A percentile compares a stretch with the other conserved stretches of the same genome.
phyloP scores from a whole-genome alignment of 2,888 invertebrate genomes.

The Pterobdella sp. region DNA sequence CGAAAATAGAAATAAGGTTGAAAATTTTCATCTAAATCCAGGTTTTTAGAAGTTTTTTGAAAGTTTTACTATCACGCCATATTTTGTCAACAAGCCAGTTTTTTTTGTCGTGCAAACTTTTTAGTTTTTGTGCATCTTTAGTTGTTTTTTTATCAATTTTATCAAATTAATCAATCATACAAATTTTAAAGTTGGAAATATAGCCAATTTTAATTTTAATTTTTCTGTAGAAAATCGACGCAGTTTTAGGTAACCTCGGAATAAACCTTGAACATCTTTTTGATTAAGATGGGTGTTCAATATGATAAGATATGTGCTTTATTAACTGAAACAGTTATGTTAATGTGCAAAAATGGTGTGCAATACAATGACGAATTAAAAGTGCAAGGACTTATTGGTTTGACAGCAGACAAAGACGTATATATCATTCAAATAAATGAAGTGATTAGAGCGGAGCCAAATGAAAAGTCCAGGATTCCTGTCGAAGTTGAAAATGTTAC shows the following conservation, averaged over 20 bases:
- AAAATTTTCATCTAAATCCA: neutral
- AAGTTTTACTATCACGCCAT: conserved; percentile 12
- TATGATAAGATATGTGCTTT: conserved; percentile 27
- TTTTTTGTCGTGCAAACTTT: conserved; percentile 9
- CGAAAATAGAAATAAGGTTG: neutral
- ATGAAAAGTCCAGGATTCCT: neutral
- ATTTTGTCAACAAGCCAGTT: neutral
- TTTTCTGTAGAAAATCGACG: conserved; percentile 3
- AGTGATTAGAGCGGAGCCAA: conserved; percentile 18
- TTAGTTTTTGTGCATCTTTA: neutral
- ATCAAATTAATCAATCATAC: no score
- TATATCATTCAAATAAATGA: conserved; percentile 26
- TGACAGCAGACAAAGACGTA: conserved; percentile 25
- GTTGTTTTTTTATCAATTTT: neutral
- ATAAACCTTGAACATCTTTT: neutral
- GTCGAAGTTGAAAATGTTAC: neutral
- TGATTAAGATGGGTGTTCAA: conserved; percentile 8
- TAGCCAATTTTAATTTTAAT: neutral
- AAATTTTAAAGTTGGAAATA: no score
- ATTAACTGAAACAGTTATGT: conserved; percentile 27
- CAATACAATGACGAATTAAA: conserved; percentile 25
- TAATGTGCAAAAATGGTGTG: conserved; percentile 28
- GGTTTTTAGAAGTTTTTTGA: conserved; percentile 3
- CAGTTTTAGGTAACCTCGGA: neutral
- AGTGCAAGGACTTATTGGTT: conserved; percentile 25